These are phyloP conservation scores for Xiphophorus couchianus DNA, from an alignment of 2,113 vertebrate genomes.

Conservation along the genomic window DNA sequence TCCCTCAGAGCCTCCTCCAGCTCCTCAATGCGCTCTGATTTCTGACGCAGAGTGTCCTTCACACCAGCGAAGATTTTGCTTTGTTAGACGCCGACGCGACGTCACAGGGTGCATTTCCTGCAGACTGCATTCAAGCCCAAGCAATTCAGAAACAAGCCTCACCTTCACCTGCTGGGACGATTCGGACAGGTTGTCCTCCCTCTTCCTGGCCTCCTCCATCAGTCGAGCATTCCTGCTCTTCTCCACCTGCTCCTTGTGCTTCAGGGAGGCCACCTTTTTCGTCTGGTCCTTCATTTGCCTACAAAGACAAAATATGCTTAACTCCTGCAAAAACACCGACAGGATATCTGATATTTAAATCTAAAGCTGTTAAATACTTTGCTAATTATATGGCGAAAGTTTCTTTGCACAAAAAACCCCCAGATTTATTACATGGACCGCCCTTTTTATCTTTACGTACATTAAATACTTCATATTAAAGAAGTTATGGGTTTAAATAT, in stretches of 20 bases:
- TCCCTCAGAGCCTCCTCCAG: conserved; percentile 98
- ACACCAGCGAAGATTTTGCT: neutral
- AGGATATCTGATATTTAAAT: neutral
- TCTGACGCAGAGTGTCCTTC: conserved; percentile 93
- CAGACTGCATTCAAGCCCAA: neutral
- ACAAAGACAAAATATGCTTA: conserved; percentile 20
- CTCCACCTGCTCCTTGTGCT: conserved; percentile 97
- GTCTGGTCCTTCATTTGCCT: conserved; percentile 97
- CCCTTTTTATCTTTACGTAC: neutral
- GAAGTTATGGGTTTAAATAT: conserved; percentile 1
- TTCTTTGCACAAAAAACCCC: neutral
- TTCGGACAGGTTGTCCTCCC: conserved; percentile 93
- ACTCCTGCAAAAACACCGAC: neutral
- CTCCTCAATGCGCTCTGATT: conserved; percentile 97
- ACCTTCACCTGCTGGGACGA: conserved; percentile 95
- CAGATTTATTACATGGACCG: neutral
- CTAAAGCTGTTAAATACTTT: neutral
- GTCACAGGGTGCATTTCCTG: neutral
- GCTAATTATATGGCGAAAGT: neutral
- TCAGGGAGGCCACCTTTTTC: conserved; percentile 94
- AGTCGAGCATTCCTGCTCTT: conserved; percentile 95
- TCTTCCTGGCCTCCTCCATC: conserved; percentile 90
- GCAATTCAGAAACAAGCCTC: conserved; percentile 6
- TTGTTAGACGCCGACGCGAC: neutral
- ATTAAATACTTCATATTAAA: neutral